A percentile compares a stretch with the other conserved stretches of the same genome.
These are phyloP conservation scores for Dallia pectoralis DNA, from an alignment of 2,797 vertebrate species.

Conservation along the genomic window DNA sequence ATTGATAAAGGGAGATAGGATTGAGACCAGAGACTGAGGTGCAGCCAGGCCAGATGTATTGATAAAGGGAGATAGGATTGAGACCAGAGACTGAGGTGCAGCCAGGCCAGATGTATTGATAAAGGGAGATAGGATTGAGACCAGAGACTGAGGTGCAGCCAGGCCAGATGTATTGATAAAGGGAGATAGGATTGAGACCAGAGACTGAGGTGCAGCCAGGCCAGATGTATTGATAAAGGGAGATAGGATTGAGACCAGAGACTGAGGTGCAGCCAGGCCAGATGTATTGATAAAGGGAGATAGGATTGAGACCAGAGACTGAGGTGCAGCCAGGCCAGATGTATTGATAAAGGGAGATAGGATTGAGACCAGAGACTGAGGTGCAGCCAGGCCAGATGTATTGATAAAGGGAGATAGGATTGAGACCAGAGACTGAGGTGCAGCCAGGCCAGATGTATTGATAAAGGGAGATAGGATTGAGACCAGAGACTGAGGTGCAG, in stretches of 20 bases:
- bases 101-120: background rate
- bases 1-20: background rate
- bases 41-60: background rate
- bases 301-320: no score
- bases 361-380: constrained; percentile 26
- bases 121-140: no score
- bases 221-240: background rate
- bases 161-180: background rate
- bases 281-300: background rate
- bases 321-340: constrained; percentile 7
- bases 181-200: no score
- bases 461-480: no score
- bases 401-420: background rate
- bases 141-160: constrained; percentile 24
- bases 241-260: no score
- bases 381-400: constrained; percentile 5
- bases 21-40: constrained; percentile 28
- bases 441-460: background rate
- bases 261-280: constrained; percentile 13
- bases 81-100: constrained; percentile 26
- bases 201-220: constrained; percentile 18
- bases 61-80: no score
- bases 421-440: constrained; percentile 27
- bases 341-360: background rate
- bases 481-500: constrained; percentile 27